These are phyloP conservation scores for Leptinotarsa texana DNA, from an alignment of 1,140 invertebrate genomes.

Conservation along the genomic window DNA sequence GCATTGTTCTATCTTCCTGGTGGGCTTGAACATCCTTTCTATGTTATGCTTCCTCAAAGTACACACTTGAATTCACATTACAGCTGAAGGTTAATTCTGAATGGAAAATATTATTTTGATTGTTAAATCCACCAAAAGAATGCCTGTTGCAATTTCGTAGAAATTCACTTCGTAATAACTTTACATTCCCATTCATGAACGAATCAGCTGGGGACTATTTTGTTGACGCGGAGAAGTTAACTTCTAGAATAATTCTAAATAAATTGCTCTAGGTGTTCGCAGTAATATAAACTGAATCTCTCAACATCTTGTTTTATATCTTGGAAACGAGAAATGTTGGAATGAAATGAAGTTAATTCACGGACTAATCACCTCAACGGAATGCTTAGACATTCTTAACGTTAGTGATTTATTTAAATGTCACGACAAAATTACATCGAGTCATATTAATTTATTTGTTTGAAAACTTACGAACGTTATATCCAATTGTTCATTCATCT, in stretches of 20 bases:
- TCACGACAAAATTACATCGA: neutral
- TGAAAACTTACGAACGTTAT: too few species aligned
- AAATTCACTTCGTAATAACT: too few species aligned
- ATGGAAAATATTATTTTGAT: too few species aligned
- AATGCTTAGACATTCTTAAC: neutral
- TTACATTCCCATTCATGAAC: neutral
- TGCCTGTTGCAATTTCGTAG: too few species aligned
- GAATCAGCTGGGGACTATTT: neutral
- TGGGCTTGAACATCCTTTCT: too few species aligned
- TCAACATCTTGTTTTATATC: slow-evolving; percentile 8
- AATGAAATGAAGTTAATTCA: slow-evolving; percentile 3
- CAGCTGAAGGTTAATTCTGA: too few species aligned
- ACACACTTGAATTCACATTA: too few species aligned
- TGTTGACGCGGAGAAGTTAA: neutral
- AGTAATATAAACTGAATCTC: neutral
- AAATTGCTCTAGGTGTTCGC: slow-evolving; percentile 2
- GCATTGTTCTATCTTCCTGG: too few species aligned
- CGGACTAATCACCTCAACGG: neutral
- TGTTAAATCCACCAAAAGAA: too few species aligned
- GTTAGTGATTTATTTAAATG: neutral
- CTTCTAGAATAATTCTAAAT: neutral
- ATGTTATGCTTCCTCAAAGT: too few species aligned
- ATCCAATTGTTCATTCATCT: too few species aligned
- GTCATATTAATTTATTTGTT: too few species aligned
- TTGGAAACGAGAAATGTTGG: neutral